A percentile compares a stretch with the other conserved stretches of the same genome.
Evolutionary conservation across 2,113 vertebrate species (phyloP).

Genomic region (Lamprotornis superbus): DNA sequence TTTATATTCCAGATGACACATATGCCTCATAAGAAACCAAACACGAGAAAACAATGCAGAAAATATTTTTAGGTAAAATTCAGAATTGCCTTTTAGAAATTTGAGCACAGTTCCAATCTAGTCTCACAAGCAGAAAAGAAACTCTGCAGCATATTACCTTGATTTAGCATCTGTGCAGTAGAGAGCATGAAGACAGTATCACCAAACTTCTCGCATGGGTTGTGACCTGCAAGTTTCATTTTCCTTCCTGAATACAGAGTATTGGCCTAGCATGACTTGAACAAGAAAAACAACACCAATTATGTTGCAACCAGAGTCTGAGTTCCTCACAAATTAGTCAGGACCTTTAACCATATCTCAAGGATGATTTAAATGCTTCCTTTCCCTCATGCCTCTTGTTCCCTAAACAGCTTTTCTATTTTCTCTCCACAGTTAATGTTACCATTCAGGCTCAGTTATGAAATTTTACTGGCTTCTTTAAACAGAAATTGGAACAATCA

Average conservation of each 20-base stretch:
- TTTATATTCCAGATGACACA: background rate
- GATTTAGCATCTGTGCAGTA: background rate
- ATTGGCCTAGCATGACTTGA: background rate
- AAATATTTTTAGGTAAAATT: background rate
- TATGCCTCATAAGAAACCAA: background rate
- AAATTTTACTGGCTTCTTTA: slow-evolving; percentile 1
- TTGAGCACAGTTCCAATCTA: background rate
- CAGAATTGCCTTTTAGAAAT: background rate
- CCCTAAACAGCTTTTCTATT: background rate
- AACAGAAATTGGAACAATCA: slow-evolving; percentile 3
- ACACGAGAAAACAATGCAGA: background rate
- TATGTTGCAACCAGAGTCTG: background rate
- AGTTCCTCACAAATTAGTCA: background rate
- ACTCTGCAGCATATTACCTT: background rate
- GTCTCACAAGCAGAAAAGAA: background rate
- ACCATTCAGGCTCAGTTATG: background rate
- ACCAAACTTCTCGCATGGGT: background rate
- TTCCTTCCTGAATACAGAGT: background rate
- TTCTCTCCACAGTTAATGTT: background rate
- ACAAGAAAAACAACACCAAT: background rate
- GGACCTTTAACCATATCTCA: background rate
- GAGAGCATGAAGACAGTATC: background rate
- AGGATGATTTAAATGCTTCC: background rate
- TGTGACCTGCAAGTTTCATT: background rate
- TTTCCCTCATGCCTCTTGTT: background rate